Conservation (phyloP, 1,140 invertebrate genomes). For the Brachionus asplanchnoidis region DNA sequence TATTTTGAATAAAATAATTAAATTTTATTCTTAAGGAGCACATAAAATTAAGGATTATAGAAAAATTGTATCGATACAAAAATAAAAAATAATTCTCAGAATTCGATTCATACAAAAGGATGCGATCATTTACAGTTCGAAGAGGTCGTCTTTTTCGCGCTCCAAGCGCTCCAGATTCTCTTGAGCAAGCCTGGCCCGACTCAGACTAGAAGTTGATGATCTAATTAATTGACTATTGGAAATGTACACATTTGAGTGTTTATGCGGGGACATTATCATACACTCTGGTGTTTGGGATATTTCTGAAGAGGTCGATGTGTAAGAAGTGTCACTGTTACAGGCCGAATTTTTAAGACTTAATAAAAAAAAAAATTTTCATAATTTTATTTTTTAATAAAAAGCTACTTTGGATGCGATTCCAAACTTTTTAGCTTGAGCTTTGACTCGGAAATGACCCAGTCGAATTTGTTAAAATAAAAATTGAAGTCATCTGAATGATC, state of each 20-base stretch:
- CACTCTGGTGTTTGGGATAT: not conserved
- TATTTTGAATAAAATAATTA: not conserved
- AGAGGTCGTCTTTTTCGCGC: slow-evolving; percentile 10
- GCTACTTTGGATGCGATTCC: not conserved
- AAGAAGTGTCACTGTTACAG: not conserved
- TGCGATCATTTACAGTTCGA: not conserved
- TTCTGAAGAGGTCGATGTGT: not conserved
- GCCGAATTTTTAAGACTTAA: not conserved
- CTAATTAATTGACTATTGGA: not conserved
- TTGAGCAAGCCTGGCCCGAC: not conserved
- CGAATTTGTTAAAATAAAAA: slow-evolving; percentile 26
- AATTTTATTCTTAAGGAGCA: not conserved
- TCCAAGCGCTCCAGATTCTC: slow-evolving; percentile 15
- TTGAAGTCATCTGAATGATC: not conserved
- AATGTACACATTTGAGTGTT: not conserved
- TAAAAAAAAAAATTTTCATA: not conserved
- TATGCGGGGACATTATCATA: not conserved
- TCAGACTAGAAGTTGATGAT: not conserved
- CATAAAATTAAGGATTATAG: not conserved
- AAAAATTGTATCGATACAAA: not conserved
- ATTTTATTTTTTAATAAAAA: not conserved
- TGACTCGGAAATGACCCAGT: slow-evolving; percentile 17
- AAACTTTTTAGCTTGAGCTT: slow-evolving; percentile 11
- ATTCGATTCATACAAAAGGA: not conserved
- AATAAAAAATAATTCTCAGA: not conserved